Percentiles rank a stretch among this genome's conserved stretches.
phyloP scores from a whole-genome alignment of 2,888 invertebrate species.

The Hyposoter didymator region DNA sequence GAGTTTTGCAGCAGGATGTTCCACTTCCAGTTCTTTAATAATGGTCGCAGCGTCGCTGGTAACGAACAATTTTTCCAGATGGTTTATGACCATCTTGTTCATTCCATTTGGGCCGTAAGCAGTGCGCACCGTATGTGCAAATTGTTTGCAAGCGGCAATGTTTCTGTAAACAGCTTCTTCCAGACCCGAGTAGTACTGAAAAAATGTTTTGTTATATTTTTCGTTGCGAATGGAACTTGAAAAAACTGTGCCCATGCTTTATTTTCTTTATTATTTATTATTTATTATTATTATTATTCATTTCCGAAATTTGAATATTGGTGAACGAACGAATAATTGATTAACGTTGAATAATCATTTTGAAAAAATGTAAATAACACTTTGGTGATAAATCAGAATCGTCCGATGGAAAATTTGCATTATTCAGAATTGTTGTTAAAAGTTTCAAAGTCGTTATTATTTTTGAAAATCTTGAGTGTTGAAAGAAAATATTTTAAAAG shows the following conservation, averaged over 20 bases:
- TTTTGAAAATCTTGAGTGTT: too few relatives aligned
- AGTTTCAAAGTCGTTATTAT: too few relatives aligned
- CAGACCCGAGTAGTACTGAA: conserved; percentile 88
- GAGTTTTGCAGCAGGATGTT: conserved; percentile 99
- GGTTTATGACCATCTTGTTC: conserved; percentile 99
- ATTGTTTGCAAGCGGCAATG: conserved; percentile 97
- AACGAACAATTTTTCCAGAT: conserved; percentile 98
- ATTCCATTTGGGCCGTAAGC: conserved; percentile 99
- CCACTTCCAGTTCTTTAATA: conserved; percentile 97
- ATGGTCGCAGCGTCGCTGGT: conserved; percentile 99
- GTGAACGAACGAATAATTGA: background rate
- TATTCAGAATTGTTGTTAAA: too few relatives aligned
- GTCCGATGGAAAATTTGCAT: too few relatives aligned
- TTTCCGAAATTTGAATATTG: too few relatives aligned
- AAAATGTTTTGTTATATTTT: background rate
- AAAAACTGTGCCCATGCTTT: background rate
- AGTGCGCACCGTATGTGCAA: conserved; percentile 96
- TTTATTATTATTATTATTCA: too few relatives aligned
- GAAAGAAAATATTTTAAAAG: too few relatives aligned
- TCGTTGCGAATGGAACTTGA: background rate
- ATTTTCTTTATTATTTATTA: too few relatives aligned
- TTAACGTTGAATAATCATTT: background rate
- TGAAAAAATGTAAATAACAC: background rate
- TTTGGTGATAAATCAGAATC: background rate
- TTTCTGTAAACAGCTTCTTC: conserved; percentile 99